phyloP scores from a whole-genome alignment of 2,113 vertebrate genomes.

The Ptychochromis oligacanthus region DNA sequence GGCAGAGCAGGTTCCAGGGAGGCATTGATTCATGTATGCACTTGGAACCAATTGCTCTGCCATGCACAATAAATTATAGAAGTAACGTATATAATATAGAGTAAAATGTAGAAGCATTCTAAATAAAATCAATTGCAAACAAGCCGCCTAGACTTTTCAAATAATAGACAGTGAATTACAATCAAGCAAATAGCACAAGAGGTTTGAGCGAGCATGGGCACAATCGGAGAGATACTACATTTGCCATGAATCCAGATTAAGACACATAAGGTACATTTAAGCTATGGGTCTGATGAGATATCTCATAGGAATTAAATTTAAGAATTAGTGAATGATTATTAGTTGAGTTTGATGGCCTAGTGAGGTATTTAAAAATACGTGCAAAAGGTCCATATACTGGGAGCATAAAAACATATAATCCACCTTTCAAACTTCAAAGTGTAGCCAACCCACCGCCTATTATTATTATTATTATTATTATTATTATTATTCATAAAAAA shows the following conservation, averaged over 20 bases:
- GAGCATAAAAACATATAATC: neutral
- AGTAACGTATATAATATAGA: constrained; percentile 6
- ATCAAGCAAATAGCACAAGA: constrained; percentile 26
- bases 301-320: neutral
- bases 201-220: neutral
- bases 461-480: neutral
- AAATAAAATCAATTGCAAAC: constrained; percentile 74
- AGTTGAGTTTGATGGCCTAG: neutral
- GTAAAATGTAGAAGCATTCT: constrained; percentile 64
- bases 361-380: neutral
- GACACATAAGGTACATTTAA: neutral
- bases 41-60: constrained; percentile 74
- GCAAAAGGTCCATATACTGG: neutral
- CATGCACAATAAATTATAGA: constrained; percentile 46
- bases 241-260: neutral
- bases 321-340: neutral
- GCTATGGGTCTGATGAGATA: neutral
- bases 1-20: constrained; percentile 21
- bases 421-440: neutral
- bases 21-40: constrained; percentile 71
- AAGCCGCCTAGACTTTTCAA: constrained; percentile 40
- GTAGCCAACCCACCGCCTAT: too few relatives aligned
- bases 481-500: neutral
- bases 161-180: constrained; percentile 54
- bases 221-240: neutral